Evolutionary conservation across 2,113 vertebrate genomes (phyloP).

Genomic region (Burhinus bistriatus): DNA sequence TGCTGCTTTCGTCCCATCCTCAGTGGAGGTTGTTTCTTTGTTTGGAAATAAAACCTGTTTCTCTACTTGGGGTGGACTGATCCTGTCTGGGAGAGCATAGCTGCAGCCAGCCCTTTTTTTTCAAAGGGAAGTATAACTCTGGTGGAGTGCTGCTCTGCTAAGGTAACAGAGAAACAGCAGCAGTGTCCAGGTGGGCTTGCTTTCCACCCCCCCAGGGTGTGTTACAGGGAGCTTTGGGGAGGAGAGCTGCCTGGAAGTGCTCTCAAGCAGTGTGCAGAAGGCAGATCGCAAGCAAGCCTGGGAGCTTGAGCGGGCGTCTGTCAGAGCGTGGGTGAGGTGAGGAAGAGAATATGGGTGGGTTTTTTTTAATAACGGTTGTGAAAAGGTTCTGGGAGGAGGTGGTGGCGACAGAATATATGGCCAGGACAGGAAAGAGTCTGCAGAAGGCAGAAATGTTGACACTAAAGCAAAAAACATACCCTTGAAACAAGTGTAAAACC

Average conservation of each 20-base stretch:
- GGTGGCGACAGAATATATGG: not conserved
- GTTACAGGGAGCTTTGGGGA: not conserved
- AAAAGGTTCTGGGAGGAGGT: not conserved
- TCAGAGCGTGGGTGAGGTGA: rapidly evolving
- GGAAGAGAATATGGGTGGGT: not conserved
- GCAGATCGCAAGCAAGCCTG: not conserved
- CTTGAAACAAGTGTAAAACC: not conserved
- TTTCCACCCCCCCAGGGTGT: not conserved
- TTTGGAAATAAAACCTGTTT: not conserved
- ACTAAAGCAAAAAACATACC: not conserved
- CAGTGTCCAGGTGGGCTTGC: not conserved
- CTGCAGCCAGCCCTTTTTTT: not conserved
- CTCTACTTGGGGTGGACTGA: not conserved
- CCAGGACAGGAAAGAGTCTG: not conserved
- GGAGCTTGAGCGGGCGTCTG: rapidly evolving
- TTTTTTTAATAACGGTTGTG: not conserved
- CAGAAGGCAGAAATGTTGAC: not conserved
- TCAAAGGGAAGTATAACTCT: not conserved
- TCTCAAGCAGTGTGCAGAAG: not conserved
- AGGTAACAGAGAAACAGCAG: not conserved
- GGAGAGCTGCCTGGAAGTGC: not conserved
- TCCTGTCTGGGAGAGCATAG: not conserved
- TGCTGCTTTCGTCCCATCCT: not conserved
- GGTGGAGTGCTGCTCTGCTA: not conserved
- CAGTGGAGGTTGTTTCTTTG: not conserved